Conservation (phyloP, 2,888 invertebrate genomes). For the Lasioglossum figueresi region DNA sequence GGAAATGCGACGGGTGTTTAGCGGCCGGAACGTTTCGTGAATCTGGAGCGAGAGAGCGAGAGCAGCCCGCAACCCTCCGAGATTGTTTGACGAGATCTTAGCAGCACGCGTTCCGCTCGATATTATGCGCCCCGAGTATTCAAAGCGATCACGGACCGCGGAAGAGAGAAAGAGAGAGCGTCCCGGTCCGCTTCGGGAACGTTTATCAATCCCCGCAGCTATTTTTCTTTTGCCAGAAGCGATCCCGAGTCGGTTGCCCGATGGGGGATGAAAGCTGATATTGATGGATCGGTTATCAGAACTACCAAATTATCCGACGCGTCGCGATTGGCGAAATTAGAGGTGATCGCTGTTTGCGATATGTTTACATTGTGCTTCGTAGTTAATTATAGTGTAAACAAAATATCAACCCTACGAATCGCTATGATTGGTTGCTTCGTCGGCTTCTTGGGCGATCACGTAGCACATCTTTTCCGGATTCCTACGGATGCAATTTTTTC, state of each 20-base stretch:
- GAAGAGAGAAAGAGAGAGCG: not conserved
- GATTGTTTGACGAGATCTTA: slow-evolving; percentile 28
- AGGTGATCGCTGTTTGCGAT: not conserved
- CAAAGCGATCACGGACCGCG: not conserved
- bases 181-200: not conserved
- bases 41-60: slow-evolving; percentile 5
- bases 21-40: slow-evolving; percentile 19
- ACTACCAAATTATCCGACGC: not conserved
- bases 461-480: too few relatives aligned
- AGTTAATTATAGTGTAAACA: not conserved
- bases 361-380: not conserved
- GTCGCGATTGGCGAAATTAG: not conserved
- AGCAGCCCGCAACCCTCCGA: not conserved
- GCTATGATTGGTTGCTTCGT: too few relatives aligned
- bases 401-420: too few relatives aligned
- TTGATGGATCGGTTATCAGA: not conserved
- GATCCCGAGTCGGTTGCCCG: not conserved
- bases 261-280: slow-evolving; percentile 2
- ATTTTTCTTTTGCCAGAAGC: not conserved
- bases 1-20: slow-evolving; percentile 27
- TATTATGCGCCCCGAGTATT: not conserved
- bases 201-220: not conserved
- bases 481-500: too few relatives aligned
- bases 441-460: too few relatives aligned
- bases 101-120: not conserved